These are phyloP conservation scores for Euphydryas editha DNA, from an alignment of 2,888 invertebrate species.

Conservation along the genomic window DNA sequence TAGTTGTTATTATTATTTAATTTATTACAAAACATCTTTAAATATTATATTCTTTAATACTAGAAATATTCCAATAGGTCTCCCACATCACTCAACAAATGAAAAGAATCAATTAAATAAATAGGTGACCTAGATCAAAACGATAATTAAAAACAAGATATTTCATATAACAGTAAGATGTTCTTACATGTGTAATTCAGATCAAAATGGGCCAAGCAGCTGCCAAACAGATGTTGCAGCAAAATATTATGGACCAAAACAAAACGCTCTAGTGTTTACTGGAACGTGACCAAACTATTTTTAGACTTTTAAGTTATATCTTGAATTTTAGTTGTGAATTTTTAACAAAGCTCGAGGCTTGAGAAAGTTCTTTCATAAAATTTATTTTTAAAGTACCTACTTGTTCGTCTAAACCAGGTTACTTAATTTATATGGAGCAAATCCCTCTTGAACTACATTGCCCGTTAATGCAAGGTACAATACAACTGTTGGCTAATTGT, in stretches of 20 bases:
- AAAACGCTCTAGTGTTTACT: conserved; percentile 24
- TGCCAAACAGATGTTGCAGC: conserved; percentile 62
- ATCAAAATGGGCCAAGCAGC: conserved; percentile 61
- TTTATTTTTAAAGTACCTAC: neutral
- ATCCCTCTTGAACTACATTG: neutral
- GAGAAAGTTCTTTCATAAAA: neutral
- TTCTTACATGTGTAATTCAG: conserved; percentile 56
- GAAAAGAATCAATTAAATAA: conserved; percentile 17
- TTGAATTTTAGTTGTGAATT: conserved; percentile 20
- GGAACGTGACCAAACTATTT: conserved; percentile 37
- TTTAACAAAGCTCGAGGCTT: conserved; percentile 14
- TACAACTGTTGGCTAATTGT: neutral
- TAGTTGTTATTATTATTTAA: no score
- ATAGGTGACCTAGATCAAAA: conserved; percentile 21
- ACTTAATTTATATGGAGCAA: conserved; percentile 3
- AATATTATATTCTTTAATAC: no score
- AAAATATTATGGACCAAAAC: conserved; percentile 46
- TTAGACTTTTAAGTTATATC: conserved; percentile 31
- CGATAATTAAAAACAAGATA: conserved; percentile 18
- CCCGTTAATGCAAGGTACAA: neutral
- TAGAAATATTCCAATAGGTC: conserved; percentile 1
- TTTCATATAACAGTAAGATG: conserved; percentile 23
- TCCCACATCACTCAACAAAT: conserved; percentile 9
- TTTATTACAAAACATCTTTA: no score
- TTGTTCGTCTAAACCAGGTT: conserved; percentile 1